Percentiles rank a stretch among this genome's conserved stretches.
Conservation (phyloP, 1,140 invertebrate genomes). For the Episyrphus balteatus region DNA sequence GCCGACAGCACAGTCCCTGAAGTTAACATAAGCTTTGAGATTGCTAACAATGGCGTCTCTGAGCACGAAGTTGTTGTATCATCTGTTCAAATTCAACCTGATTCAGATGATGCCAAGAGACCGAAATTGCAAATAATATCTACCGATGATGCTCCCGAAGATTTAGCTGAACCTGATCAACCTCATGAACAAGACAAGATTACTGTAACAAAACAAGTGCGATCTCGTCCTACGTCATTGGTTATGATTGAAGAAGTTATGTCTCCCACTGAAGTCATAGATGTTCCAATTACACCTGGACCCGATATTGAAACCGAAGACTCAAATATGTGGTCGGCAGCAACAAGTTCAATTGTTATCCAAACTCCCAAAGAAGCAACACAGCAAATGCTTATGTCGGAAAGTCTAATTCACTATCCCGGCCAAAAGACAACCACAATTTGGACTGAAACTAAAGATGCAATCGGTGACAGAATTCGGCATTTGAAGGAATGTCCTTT, state of each 20-base stretch:
- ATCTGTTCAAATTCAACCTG: conserved; percentile 15
- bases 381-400: conserved; percentile 21
- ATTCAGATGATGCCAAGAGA: background rate
- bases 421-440: conserved; percentile 10
- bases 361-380: conserved; percentile 16
- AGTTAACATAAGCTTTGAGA: conserved; percentile 29
- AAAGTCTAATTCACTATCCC: conserved; percentile 23
- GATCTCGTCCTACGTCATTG: conserved; percentile 22
- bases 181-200: conserved; percentile 30
- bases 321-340: conserved; percentile 17
- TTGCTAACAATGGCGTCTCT: conserved; percentile 15
- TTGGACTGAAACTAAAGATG: conserved; percentile 20
- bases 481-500: conserved; percentile 18
- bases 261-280: conserved; percentile 34
- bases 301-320: conserved; percentile 13
- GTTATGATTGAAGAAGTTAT: conserved; percentile 41
- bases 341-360: conserved; percentile 9
- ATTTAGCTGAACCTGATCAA: conserved; percentile 23
- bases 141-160: conserved; percentile 29
- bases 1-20: conserved; percentile 6
- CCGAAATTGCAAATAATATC: conserved; percentile 29
- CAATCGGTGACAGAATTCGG: conserved; percentile 25
- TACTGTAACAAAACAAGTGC: conserved; percentile 21
- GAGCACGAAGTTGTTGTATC: conserved; percentile 22
- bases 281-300: conserved; percentile 36